phyloP scores from a whole-genome alignment of 2,797 vertebrate species.

The Myotis myotis region DNA sequence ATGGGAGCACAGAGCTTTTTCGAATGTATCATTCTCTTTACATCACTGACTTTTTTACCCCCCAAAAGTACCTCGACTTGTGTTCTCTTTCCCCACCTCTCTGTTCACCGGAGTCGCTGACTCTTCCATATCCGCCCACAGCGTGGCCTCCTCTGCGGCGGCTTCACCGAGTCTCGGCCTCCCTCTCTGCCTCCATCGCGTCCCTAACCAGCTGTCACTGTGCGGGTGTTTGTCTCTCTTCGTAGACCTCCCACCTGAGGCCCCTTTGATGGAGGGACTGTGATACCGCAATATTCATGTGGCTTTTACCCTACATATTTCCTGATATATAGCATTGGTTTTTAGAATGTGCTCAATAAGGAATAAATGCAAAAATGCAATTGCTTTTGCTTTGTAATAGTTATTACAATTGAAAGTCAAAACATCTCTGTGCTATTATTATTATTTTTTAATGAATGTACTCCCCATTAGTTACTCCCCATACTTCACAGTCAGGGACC shows the following conservation, averaged over 20 bases:
- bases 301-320: background rate
- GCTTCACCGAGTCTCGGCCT: background rate
- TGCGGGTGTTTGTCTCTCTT: background rate
- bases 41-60: background rate
- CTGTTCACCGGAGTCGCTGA: background rate
- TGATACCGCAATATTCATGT: background rate
- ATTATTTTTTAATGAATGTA: background rate
- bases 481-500: background rate
- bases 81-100: background rate
- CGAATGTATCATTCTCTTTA: background rate
- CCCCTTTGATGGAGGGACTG: background rate
- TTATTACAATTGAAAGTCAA: background rate
- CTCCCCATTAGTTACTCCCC: background rate
- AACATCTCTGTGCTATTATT: background rate
- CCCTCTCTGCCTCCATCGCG: background rate
- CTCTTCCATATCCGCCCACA: background rate
- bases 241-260: background rate
- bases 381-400: background rate
- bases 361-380: background rate
- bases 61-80: background rate
- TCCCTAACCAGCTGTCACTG: background rate
- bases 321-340: background rate
- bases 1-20: background rate
- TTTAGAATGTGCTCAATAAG: background rate
- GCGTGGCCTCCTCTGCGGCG: background rate